Base-by-base conservation (phyloP, 2,888 invertebrate genomes). In the Cosmia pyralina region DNA sequence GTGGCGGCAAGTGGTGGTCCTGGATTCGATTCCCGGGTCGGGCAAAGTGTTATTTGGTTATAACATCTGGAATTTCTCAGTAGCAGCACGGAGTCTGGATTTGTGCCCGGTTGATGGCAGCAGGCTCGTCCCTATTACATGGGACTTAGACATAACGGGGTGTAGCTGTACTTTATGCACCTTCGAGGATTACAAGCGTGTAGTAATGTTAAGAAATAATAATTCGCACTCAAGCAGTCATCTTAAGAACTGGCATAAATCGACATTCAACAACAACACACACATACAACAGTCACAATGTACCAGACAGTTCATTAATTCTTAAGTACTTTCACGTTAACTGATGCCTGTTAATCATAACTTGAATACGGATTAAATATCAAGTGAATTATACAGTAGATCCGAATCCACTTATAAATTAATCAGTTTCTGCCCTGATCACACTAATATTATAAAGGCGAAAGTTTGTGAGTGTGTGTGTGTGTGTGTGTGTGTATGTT, bases 311-410 rank as follows among this genome's bases (percentile, higher is more conserved):
- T 69, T 76, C 79, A 85, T 83, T 69, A 82, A 85, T 85, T 65
- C 59, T 76, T 68, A 65, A 78, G 75, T 62, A 75, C 69, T 64
- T 82, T 69, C 75, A 66, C 68, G 79, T 60, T 59, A 70, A 83
- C 79, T 79, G 83, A 85, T 62, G 75, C 59, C 70, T 82, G 83
- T 69, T 82, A 73, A 79, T 82, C 75, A 85, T 79, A 76, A 69
- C 85, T 67, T 68, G 73, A 73, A 73, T 73, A 55, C 57, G 79
- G 73, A 85, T 85, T 78, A 82, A 76, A 82, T 75, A 71, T 75
- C 75, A 68, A 74, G 62, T 83, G 73, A 85, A 83, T 83, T 74
- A 85, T 85, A 65, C 19, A 83, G 65, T 38, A 65, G 71, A 66
- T 69, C 67, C 65, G 50, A 72, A 75, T 70, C 66, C 58, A 75